phyloP scores from a whole-genome alignment of 2,888 invertebrate species.

The Halictus ligatus region DNA sequence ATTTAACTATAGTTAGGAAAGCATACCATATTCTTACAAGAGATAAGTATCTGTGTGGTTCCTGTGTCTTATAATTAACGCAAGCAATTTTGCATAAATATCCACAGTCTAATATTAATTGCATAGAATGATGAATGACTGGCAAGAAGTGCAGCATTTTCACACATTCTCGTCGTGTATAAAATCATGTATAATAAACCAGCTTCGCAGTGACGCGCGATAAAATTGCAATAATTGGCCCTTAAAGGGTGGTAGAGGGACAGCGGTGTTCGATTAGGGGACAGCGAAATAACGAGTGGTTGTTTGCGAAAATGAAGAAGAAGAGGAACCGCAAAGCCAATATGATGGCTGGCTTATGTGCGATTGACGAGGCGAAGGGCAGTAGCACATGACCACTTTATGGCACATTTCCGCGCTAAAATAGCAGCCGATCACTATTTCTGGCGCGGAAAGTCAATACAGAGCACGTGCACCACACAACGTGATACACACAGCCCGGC shows the following conservation, averaged over 20 bases:
- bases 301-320: neutral
- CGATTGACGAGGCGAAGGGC: slow-evolving; percentile 20
- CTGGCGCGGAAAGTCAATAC: slow-evolving; percentile 33
- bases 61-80: too few relatives aligned
- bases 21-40: too few relatives aligned
- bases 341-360: slow-evolving; percentile 4
- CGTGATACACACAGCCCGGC: neutral
- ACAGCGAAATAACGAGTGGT: neutral
- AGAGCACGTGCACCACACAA: slow-evolving; percentile 23
- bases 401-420: slow-evolving; percentile 30
- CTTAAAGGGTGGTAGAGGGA: neutral
- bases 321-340: neutral
- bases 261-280: neutral
- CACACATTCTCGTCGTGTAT: neutral
- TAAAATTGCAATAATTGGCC: neutral
- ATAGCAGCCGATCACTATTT: slow-evolving; percentile 35
- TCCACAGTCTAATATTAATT: neutral
- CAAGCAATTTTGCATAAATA: neutral
- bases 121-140: neutral
- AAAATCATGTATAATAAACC: neutral
- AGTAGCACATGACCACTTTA: slow-evolving; percentile 36
- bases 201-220: too few relatives aligned
- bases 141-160: neutral
- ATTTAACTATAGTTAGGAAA: too few relatives aligned
- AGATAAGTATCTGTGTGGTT: too few relatives aligned